Evolutionary conservation across 2,888 invertebrate species (phyloP).

Genomic region (Tineola bisselliella): DNA sequence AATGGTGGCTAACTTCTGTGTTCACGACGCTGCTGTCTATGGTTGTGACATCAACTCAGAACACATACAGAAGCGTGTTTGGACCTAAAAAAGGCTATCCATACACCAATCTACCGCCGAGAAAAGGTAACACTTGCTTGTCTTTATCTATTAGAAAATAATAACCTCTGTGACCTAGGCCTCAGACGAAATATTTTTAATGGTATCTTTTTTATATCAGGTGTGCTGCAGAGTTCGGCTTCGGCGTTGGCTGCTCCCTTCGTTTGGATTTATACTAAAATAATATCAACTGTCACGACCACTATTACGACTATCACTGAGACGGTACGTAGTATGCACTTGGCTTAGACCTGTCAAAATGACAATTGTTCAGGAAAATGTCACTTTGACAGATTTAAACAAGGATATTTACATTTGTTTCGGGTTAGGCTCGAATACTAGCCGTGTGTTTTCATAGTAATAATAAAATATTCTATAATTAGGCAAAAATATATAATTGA

Average conservation of each 20-base stretch:
- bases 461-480: too few relatives aligned
- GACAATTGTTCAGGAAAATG: too few relatives aligned
- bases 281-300: constrained; percentile 42
- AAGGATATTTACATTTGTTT: too few relatives aligned
- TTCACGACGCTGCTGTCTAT: constrained; percentile 35
- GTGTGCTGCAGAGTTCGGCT: constrained; percentile 32
- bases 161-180: too few relatives aligned
- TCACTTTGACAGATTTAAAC: too few relatives aligned
- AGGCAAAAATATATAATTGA: too few relatives aligned
- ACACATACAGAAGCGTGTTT: constrained; percentile 35
- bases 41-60: constrained; percentile 29
- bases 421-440: too few relatives aligned
- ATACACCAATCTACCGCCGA: constrained; percentile 22
- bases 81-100: constrained; percentile 51
- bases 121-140: background rate
- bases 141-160: too few relatives aligned
- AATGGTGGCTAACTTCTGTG: constrained; percentile 50
- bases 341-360: too few relatives aligned
- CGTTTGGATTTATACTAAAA: constrained; percentile 43
- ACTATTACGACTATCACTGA: constrained; percentile 55
- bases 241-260: constrained; percentile 39
- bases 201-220: too few relatives aligned
- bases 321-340: constrained; percentile 46
- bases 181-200: too few relatives aligned
- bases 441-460: too few relatives aligned